phyloP scores from a whole-genome alignment of 2,113 vertebrate genomes.

The Cromileptes altivelis region DNA sequence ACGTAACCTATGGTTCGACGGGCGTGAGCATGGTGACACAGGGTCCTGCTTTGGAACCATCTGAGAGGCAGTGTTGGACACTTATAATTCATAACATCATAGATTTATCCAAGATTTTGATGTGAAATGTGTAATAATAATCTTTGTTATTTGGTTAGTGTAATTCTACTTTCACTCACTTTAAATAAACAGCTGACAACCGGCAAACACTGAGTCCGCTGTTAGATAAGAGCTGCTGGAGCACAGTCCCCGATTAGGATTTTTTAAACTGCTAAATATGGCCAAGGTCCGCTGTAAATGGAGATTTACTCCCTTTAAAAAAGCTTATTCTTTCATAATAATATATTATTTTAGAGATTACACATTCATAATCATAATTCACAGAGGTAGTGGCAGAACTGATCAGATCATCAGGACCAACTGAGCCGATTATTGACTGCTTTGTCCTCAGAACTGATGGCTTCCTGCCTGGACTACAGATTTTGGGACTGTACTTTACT shows the following conservation, averaged over 20 bases:
- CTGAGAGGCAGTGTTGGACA: background rate
- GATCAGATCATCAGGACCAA: slow-evolving; percentile 65
- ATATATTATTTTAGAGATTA: slow-evolving; percentile 61
- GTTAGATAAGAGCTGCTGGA: slow-evolving; percentile 41
- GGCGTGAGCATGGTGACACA: too few species aligned
- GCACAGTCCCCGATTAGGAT: slow-evolving; percentile 39
- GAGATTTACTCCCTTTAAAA: slow-evolving; percentile 55
- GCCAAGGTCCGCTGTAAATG: slow-evolving; percentile 50
- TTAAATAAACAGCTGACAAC: background rate
- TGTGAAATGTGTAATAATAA: background rate
- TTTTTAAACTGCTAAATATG: slow-evolving; percentile 44
- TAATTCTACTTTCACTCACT: background rate
- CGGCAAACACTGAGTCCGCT: background rate
- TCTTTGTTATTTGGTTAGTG: background rate
- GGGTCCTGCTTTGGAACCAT: background rate
- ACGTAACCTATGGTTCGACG: background rate
- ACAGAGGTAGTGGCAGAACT: slow-evolving; percentile 62
- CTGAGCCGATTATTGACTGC: slow-evolving; percentile 70
- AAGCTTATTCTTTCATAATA: slow-evolving; percentile 60
- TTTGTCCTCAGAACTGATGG: slow-evolving; percentile 29
- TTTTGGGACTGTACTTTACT: slow-evolving; percentile 61
- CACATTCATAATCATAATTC: slow-evolving; percentile 70
- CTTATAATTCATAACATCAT: background rate
- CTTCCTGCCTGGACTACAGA: slow-evolving; percentile 63
- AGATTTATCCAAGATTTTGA: background rate